These are phyloP conservation scores for Pionites leucogaster DNA, from an alignment of 2,113 vertebrate genomes.

Conservation along the genomic window DNA sequence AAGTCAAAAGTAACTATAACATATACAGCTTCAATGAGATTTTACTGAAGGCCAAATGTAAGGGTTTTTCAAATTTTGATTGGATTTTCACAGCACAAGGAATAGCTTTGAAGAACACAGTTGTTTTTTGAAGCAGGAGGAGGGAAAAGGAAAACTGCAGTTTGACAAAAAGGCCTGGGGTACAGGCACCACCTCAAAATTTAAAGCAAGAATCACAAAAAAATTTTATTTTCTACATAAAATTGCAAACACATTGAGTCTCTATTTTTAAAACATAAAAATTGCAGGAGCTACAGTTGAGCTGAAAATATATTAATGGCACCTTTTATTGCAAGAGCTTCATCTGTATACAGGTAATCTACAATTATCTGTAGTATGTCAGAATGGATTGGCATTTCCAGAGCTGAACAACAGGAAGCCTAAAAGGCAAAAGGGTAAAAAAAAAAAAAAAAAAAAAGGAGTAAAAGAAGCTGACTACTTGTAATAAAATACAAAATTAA, in stretches of 20 bases:
- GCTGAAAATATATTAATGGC: neutral
- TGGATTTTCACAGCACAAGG: neutral
- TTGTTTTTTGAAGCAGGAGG: neutral
- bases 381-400: constrained; percentile 91
- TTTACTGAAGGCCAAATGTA: neutral
- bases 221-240: neutral
- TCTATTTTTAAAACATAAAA: neutral
- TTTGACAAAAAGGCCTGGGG: neutral
- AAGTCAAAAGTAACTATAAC: neutral
- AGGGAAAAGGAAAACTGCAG: neutral
- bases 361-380: constrained; percentile 90
- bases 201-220: neutral
- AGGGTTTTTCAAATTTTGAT: neutral
- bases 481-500: neutral
- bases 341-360: constrained; percentile 95
- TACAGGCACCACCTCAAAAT: neutral
- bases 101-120: neutral
- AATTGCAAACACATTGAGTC: neutral
- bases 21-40: neutral
- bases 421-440: constrained; percentile 50
- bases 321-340: constrained; percentile 91
- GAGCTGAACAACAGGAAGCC: constrained; percentile 89
- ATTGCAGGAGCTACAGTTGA: neutral
- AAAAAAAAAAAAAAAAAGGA: neutral
- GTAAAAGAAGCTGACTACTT: neutral